These are phyloP conservation scores for Menura novaehollandiae DNA, from an alignment of 2,113 vertebrate genomes.

Conservation along the genomic window DNA sequence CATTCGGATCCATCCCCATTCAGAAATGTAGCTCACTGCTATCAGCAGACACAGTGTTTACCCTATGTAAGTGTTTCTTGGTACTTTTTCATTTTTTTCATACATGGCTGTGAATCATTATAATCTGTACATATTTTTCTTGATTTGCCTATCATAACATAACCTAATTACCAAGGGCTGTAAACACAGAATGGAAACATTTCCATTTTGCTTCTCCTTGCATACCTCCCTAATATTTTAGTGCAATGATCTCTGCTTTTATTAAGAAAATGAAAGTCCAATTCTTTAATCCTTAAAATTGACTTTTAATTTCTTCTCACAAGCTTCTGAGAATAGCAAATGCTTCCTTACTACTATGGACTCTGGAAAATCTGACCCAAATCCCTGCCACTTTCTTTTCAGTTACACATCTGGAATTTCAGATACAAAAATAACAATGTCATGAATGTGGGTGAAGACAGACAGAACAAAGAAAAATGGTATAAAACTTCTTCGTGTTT, in stretches of 20 bases:
- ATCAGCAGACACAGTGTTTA: background rate
- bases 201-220: background rate
- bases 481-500: background rate
- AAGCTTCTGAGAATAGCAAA: background rate
- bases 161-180: background rate
- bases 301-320: background rate
- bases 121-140: background rate
- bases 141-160: background rate
- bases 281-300: background rate
- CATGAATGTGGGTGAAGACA: background rate
- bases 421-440: background rate
- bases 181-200: background rate
- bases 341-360: background rate
- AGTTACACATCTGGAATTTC: background rate
- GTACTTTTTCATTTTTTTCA: background rate
- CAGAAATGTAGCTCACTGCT: background rate
- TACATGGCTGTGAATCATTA: background rate
- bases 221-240: background rate
- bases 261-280: background rate
- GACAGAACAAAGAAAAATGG: background rate
- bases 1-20: background rate
- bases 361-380: background rate
- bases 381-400: background rate
- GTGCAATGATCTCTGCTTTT: rapidly evolving
- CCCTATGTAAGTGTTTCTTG: background rate